phyloP scores from a whole-genome alignment of 1,140 invertebrate genomes.

The Chrysomallon squamiferum region DNA sequence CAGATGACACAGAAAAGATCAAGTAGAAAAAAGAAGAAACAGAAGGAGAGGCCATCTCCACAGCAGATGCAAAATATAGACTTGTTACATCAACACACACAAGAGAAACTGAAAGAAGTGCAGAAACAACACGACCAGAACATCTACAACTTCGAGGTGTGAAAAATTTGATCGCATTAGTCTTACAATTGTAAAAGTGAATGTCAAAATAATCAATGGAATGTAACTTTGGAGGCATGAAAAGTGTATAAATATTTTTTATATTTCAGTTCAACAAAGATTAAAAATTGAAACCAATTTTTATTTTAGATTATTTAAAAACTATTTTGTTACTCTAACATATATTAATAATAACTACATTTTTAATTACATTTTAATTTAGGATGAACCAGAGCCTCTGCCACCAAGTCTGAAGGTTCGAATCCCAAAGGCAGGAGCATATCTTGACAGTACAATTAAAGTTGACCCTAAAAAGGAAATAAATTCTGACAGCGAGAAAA shows the following conservation, averaged over 20 bases:
- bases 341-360: background rate
- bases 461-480: background rate
- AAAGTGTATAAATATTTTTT: no score
- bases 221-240: no score
- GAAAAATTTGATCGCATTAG: no score
- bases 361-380: background rate
- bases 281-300: background rate
- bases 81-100: constrained; percentile 50
- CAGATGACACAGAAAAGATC: constrained; percentile 18
- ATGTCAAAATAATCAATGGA: no score
- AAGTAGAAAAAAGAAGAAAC: constrained; percentile 34
- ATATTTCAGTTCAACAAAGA: background rate
- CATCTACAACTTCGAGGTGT: constrained; percentile 48
- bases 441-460: constrained; percentile 13
- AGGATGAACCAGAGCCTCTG: constrained; percentile 34
- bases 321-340: no score
- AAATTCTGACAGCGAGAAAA: constrained; percentile 14
- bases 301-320: no score
- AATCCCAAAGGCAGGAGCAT: constrained; percentile 53
- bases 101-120: constrained; percentile 42
- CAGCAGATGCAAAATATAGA: constrained; percentile 45
- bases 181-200: no score
- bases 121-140: constrained; percentile 41
- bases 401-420: constrained; percentile 40
- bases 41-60: constrained; percentile 28